These are phyloP conservation scores for Aricia artaxerxes DNA, from an alignment of 2,888 invertebrate genomes.

Conservation along the genomic window DNA sequence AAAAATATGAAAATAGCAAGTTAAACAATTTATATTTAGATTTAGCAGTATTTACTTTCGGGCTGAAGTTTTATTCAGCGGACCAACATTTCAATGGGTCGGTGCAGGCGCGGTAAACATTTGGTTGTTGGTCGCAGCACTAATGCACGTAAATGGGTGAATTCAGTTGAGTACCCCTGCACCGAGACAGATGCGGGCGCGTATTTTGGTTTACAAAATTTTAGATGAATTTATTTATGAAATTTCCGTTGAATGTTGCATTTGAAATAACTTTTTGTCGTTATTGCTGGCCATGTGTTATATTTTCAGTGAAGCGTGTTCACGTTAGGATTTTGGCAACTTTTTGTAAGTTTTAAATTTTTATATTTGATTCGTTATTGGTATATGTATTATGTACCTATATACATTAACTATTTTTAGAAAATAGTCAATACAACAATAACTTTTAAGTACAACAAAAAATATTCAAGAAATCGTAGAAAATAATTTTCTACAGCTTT, in stretches of 20 bases:
- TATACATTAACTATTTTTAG: too few species aligned
- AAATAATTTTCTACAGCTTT: too few species aligned
- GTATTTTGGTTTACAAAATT: constrained; percentile 28
- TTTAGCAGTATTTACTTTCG: constrained; percentile 12
- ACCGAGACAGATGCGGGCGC: constrained; percentile 34
- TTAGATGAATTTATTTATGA: constrained; percentile 30
- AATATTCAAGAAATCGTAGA: too few species aligned
- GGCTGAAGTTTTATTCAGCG: constrained; percentile 24
- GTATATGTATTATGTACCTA: too few species aligned
- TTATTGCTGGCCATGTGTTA: constrained; percentile 9
- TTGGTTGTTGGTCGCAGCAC: constrained; percentile 38
- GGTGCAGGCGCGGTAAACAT: constrained; percentile 40
- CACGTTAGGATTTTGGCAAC: not conserved
- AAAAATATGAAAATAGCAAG: constrained; percentile 19
- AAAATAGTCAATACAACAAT: too few species aligned
- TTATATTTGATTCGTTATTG: too few species aligned
- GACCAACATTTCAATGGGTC: constrained; percentile 28
- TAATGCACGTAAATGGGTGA: constrained; percentile 40
- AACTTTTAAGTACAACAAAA: too few species aligned
- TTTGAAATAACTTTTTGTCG: constrained; percentile 26
- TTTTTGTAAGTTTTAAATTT: not conserved
- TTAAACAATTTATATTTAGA: constrained; percentile 10
- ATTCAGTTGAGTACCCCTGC: constrained; percentile 36
- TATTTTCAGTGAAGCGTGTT: not conserved
- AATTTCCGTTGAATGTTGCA: constrained; percentile 27